These are phyloP conservation scores for Empis stercorea DNA, from an alignment of 2,888 invertebrate genomes.

Conservation along the genomic window DNA sequence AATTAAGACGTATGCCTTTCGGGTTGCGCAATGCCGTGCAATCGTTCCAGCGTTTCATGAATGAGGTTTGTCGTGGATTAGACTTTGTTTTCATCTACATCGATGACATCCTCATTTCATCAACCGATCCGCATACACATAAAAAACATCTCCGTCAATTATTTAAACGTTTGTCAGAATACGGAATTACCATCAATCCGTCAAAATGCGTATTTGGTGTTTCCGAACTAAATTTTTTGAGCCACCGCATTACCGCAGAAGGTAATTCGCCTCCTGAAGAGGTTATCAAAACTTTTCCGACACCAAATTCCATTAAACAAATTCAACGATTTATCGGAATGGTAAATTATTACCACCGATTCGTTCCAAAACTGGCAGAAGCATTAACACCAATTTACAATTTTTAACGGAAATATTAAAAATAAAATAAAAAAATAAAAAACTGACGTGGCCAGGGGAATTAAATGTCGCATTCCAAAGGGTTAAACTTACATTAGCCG, in stretches of 20 bases:
- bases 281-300: background rate
- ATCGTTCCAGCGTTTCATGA: no score
- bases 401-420: background rate
- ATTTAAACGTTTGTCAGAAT: no score
- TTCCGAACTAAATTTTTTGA: background rate
- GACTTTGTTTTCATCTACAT: slow-evolving; percentile 16
- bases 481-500: background rate
- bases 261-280: background rate
- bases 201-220: background rate
- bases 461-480: background rate
- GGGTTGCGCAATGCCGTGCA: no score
- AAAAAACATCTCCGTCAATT: background rate
- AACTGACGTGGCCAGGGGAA: background rate
- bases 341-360: background rate
- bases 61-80: no score
- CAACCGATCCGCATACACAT: background rate
- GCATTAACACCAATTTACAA: background rate
- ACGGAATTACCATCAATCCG: background rate
- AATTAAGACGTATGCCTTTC: no score
- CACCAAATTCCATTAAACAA: background rate
- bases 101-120: slow-evolving; percentile 17
- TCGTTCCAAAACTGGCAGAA: background rate
- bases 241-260: background rate
- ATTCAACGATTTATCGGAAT: no score
- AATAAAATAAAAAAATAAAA: background rate